Evolutionary conservation across 2,113 vertebrate genomes (phyloP).

Genomic region (Daphoenositta chrysoptera): DNA sequence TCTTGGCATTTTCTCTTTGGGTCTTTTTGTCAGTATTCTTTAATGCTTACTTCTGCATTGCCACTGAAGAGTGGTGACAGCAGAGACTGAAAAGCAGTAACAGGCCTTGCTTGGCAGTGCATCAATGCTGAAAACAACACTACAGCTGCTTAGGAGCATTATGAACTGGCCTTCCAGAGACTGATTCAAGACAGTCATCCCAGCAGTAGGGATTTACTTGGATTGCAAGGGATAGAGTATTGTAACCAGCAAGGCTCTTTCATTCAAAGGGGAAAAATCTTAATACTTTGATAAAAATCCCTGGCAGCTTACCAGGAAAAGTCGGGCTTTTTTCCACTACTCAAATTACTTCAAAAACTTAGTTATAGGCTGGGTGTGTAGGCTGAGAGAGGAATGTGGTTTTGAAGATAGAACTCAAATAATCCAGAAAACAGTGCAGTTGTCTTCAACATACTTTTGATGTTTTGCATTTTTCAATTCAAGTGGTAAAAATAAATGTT

Average conservation of each 20-base stretch:
- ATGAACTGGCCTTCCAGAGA: not conserved
- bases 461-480: not conserved
- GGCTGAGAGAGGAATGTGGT: not conserved
- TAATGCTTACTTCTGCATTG: not conserved
- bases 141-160: not conserved
- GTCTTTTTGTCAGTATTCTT: not conserved
- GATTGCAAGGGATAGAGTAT: not conserved
- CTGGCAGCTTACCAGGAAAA: not conserved
- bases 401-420: not conserved
- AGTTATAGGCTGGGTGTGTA: not conserved
- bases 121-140: not conserved
- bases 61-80: not conserved
- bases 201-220: not conserved
- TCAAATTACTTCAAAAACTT: not conserved
- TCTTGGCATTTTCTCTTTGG: not conserved
- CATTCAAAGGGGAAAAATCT: not conserved
- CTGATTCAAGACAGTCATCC: not conserved
- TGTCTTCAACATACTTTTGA: not conserved
- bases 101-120: not conserved
- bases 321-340: not conserved
- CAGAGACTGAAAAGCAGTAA: not conserved
- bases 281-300: not conserved
- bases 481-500: not conserved
- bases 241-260: not conserved
- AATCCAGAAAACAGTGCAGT: not conserved